Conservation (phyloP, 2,113 vertebrate genomes). For the Hemibagrus wyckioides region DNA sequence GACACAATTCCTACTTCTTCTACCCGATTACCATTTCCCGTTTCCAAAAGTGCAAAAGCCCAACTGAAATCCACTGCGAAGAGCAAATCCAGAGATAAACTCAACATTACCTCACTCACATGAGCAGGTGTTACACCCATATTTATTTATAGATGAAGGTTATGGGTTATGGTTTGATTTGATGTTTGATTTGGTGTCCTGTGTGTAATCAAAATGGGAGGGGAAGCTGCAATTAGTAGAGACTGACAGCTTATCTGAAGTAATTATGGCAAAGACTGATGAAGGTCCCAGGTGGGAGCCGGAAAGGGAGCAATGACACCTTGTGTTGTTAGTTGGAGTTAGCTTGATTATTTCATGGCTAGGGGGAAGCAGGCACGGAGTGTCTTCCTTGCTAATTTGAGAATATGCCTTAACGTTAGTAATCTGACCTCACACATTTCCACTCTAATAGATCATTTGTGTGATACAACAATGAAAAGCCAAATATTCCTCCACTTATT, state of each 20-base stretch:
- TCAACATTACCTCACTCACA: not conserved
- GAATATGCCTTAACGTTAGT: constrained; percentile 54
- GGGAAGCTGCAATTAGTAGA: constrained; percentile 68
- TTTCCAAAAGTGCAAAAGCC: constrained; percentile 1
- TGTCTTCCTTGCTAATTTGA: constrained; percentile 59
- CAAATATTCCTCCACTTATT: constrained; percentile 74
- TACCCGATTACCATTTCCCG: constrained; percentile 28
- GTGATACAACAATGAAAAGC: constrained; percentile 67
- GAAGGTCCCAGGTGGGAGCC: constrained; percentile 60
- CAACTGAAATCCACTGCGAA: constrained; percentile 28
- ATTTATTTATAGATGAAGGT: constrained; percentile 51
- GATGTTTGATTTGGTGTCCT: constrained; percentile 57
- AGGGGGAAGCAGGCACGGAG: constrained; percentile 29
- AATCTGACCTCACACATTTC: constrained; percentile 55
- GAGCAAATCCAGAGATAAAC: not conserved
- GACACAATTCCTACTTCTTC: constrained; percentile 26
- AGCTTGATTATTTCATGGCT: constrained; percentile 45
- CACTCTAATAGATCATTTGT: constrained; percentile 54
- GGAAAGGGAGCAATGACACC: constrained; percentile 14
- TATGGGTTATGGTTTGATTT: constrained; percentile 22
- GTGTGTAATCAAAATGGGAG: constrained; percentile 50
- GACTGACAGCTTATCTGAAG: constrained; percentile 71
- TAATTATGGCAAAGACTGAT: constrained; percentile 68
- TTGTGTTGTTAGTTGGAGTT: constrained; percentile 40
- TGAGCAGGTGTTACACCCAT: constrained; percentile 50